A percentile compares a stretch with the other conserved stretches of the same genome.
phyloP scores from a whole-genome alignment of 64 coral and sea anemone species.

The Exaiptasia diaphana region DNA sequence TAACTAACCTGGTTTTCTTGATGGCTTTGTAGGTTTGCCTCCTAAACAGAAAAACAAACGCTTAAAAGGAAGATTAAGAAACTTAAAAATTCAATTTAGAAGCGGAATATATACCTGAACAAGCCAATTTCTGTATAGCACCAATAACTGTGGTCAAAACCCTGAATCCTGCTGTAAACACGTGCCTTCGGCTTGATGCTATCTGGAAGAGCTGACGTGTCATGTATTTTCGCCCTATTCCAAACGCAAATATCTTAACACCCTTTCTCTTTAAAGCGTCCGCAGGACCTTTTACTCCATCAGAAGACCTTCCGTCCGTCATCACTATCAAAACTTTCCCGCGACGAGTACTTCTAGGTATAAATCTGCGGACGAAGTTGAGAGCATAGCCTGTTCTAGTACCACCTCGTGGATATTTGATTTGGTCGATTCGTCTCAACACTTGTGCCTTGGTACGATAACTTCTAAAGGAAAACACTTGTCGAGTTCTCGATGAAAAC shows the following conservation, averaged over 20 bases:
- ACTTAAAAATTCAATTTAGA: too few species aligned
- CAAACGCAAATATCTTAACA: slow-evolving; percentile 34
- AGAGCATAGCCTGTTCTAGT: slow-evolving; percentile 51
- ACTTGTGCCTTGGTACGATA: slow-evolving; percentile 21
- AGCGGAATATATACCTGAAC: slow-evolving; percentile 16
- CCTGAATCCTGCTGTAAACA: slow-evolving; percentile 42
- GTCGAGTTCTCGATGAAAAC: slow-evolving; percentile 32
- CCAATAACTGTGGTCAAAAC: slow-evolving; percentile 25
- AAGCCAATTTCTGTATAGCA: slow-evolving; percentile 39
- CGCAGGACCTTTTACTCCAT: neutral
- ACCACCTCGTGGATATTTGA: slow-evolving; percentile 45
- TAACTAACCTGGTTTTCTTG: too few species aligned
- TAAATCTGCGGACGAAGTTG: neutral
- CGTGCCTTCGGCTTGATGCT: slow-evolving; percentile 19
- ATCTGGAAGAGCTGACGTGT: slow-evolving; percentile 47
- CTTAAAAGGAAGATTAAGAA: too few species aligned
- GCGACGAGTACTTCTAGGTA: slow-evolving; percentile 1
- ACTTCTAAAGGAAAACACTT: slow-evolving; percentile 52
- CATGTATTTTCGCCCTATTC: neutral
- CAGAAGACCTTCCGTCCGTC: slow-evolving; percentile 53
- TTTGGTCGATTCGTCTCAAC: slow-evolving; percentile 33
- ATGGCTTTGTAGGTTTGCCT: too few species aligned
- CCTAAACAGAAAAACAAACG: too few species aligned
- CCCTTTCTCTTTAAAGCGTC: neutral
- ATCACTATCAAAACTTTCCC: slow-evolving; percentile 46